These are phyloP conservation scores for Tachystola acroxantha DNA, from an alignment of 2,888 invertebrate genomes.

Conservation along the genomic window DNA sequence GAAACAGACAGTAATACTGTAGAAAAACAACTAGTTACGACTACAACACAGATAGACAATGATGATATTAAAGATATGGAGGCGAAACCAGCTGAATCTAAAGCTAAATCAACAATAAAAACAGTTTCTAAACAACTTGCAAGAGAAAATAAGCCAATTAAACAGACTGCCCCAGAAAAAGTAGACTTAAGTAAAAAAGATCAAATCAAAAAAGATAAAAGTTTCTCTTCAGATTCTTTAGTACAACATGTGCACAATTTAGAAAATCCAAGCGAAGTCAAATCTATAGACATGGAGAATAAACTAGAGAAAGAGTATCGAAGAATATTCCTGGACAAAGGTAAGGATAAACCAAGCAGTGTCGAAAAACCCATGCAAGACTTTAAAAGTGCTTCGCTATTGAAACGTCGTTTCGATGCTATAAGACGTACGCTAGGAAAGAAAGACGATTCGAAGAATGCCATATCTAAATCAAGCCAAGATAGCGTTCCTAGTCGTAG, in stretches of 20 bases:
- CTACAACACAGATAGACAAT: constrained; percentile 34
- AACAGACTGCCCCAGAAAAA: background rate
- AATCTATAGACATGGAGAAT: constrained; percentile 48
- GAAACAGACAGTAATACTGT: constrained; percentile 35
- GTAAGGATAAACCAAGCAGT: constrained; percentile 28
- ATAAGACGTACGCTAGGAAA: constrained; percentile 39
- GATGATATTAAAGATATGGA: constrained; percentile 3
- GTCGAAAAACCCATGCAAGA: constrained; percentile 26
- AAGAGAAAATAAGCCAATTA: constrained; percentile 10
- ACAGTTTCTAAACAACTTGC: constrained; percentile 13
- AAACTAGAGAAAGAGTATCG: constrained; percentile 55
- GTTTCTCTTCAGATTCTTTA: constrained; percentile 51
- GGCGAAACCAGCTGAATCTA: constrained; percentile 8
- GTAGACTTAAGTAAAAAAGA: constrained; percentile 12
- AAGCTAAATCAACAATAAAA: constrained; percentile 12
- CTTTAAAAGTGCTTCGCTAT: constrained; percentile 42
- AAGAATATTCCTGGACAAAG: constrained; percentile 40
- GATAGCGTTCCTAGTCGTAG: constrained; percentile 23
- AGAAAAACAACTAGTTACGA: constrained; percentile 23
- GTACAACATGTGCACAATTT: constrained; percentile 55
- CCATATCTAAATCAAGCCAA: constrained; percentile 3
- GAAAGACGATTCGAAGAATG: constrained; percentile 36
- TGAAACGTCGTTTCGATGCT: constrained; percentile 51
- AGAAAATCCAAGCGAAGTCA: constrained; percentile 42
- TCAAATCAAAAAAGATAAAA: constrained; percentile 22